Base-by-base conservation (phyloP, 2,888 invertebrate genomes). In the Electrophaes corylata region DNA sequence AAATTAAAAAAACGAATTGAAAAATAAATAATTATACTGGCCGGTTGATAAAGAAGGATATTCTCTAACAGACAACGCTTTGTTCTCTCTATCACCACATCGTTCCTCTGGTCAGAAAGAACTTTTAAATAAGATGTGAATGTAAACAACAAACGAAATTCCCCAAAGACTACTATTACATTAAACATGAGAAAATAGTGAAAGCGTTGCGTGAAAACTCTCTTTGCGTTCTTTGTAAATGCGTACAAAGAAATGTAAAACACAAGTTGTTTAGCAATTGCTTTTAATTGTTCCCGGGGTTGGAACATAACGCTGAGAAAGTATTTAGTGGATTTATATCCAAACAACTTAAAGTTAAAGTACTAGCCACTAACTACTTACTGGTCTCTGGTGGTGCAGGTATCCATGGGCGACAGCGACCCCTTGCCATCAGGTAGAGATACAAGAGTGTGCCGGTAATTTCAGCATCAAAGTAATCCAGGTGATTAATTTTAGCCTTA, bases 241-340 rank as follows among this genome's bases (percentile, higher is more conserved):
- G 71, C 67, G 71, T 70, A 74, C 73, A 75, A 72, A n/a, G n/a
- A n/a, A n/a, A n/a, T n/a, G n/a, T 74, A 75, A 71, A 77, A 73
- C 74, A 72, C 69, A 73, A 72, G 75, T 76, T 67, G 69, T 73
- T 73, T 69, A 76, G 72, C 76, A 75, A 79, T 83, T 78, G 79
- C 70, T 79, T 76, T 78, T 81, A 84, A 83, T 81, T 79, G 81
- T 78, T 78, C 71, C 65, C 67, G 61, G 64, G 63, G 64, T 61
- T 57, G 49, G 56, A 64, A 11, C 46, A 40, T 44, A 45, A 46
- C 48, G n/a, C 29, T 50, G 41, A 60, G 57, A 66, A 12, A 41
- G 50, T 20, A 50, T 16, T 54, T 54, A 40, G 54, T 29, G 23
- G 8, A 20, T 20, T 41, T n/a, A n/a, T n/a, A n/a, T n/a, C n/a